phyloP scores from a whole-genome alignment of 2,797 vertebrate genomes.

The Schizopygopsis malacanthus region DNA sequence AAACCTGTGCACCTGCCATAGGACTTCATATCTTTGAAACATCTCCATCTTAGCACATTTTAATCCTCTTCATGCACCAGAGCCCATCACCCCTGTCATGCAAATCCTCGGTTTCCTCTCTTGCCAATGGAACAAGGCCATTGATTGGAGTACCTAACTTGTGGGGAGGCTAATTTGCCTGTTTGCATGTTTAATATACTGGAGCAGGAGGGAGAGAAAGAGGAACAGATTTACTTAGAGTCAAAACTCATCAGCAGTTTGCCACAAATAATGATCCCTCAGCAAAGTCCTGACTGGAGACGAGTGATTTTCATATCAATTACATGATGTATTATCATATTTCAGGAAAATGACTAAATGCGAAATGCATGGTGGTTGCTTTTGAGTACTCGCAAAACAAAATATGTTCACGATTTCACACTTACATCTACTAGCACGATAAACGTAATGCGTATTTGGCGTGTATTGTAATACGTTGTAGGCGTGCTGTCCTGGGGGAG shows the following conservation, averaged over 20 bases:
- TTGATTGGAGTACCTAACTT: conserved; percentile 74
- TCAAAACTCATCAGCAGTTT: conserved; percentile 22
- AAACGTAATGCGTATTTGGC: too few species aligned
- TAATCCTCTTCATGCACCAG: conserved; percentile 50
- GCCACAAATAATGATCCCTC: conserved; percentile 28
- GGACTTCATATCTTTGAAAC: background rate
- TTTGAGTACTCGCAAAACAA: conserved; percentile 19
- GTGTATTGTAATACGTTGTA: too few species aligned
- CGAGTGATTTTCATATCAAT: conserved; percentile 52
- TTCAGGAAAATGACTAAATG: conserved; percentile 34
- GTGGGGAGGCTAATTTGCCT: conserved; percentile 74
- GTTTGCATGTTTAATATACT: conserved; percentile 71
- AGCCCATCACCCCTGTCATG: conserved; percentile 69
- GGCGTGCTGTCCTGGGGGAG: too few species aligned
- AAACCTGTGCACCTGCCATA: background rate
- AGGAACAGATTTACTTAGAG: conserved; percentile 15
- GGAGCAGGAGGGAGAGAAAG: conserved; percentile 53
- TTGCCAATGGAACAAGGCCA: conserved; percentile 71
- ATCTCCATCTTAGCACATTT: background rate
- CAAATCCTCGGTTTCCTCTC: conserved; percentile 67
- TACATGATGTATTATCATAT: conserved; percentile 28
- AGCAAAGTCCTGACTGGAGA: conserved; percentile 61
- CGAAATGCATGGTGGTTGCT: conserved; percentile 47
- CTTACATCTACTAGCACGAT: too few species aligned
- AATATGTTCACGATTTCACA: background rate